phyloP scores from a whole-genome alignment of 1,140 invertebrate species.

The Armadillidium nasatum region DNA sequence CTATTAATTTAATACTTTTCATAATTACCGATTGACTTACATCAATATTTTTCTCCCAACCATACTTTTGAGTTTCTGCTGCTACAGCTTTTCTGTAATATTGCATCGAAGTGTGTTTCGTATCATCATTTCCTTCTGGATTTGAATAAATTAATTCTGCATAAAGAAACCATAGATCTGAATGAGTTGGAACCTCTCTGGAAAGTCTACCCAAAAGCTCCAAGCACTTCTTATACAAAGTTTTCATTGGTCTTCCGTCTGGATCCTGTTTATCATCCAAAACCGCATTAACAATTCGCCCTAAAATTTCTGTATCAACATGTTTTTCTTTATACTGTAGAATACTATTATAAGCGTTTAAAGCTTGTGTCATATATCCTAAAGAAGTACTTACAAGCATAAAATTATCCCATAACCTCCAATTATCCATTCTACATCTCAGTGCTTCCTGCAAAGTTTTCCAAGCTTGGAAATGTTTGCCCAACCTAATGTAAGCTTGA shows the following conservation, averaged over 20 bases:
- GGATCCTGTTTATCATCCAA: constrained; percentile 60
- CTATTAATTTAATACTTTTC: background rate
- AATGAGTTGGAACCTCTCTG: constrained; percentile 58
- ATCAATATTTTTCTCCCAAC: constrained; percentile 57
- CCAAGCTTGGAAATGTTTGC: constrained; percentile 79
- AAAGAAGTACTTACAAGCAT: constrained; percentile 73
- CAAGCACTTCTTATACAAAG: constrained; percentile 58
- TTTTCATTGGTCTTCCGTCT: constrained; percentile 54
- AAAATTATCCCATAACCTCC: constrained; percentile 96
- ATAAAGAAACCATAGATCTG: constrained; percentile 73
- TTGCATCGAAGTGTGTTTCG: constrained; percentile 58
- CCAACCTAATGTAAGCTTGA: constrained; percentile 81
- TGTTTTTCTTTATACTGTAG: constrained; percentile 74
- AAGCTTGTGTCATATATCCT: constrained; percentile 59
- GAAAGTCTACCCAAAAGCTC: constrained; percentile 79
- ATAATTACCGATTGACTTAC: background rate
- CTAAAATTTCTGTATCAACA: constrained; percentile 70
- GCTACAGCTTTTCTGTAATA: constrained; percentile 55
- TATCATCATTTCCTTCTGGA: constrained; percentile 60
- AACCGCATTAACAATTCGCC: constrained; percentile 68
- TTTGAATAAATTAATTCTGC: constrained; percentile 49
- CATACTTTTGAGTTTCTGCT: constrained; percentile 52
- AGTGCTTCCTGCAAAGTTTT: constrained; percentile 79
- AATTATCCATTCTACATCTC: constrained; percentile 89
- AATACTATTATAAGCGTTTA: constrained; percentile 73